Evolutionary conservation across 2,888 invertebrate species (phyloP).

Genomic region (Atrina japonica): DNA sequence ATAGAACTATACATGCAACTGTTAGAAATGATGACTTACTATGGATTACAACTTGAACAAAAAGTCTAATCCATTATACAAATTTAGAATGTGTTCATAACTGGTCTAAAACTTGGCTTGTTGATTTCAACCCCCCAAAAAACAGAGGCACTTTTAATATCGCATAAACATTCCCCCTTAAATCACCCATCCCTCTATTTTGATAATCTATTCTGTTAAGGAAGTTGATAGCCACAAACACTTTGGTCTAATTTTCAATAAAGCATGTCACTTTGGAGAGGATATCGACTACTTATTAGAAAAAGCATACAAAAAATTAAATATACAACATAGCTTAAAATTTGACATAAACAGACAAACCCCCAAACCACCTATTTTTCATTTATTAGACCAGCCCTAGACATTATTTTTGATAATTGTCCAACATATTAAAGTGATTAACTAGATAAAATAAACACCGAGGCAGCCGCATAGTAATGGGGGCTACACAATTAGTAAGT

Average conservation of each 20-base stretch:
- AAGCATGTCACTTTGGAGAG: background rate
- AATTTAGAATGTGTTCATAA: background rate
- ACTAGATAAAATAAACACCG: conserved; percentile 1
- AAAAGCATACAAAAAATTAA: conserved; percentile 2
- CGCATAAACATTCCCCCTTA: background rate
- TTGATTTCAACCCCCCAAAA: background rate
- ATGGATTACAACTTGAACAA: background rate
- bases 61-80: background rate
- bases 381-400: background rate
- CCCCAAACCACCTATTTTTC: conserved; percentile 4
- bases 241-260: conserved; percentile 1
- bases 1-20: conserved; percentile 4
- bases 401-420: conserved; percentile 9
- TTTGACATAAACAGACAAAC: background rate
- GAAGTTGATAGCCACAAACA: conserved; percentile 7
- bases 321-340: background rate
- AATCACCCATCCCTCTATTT: conserved; percentile 2
- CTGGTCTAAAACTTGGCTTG: conserved; percentile 1
- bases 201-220: background rate
- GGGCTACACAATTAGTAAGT: conserved; percentile 6
- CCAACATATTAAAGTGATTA: background rate
- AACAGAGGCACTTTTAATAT: conserved; percentile 5
- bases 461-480: conserved; percentile 7
- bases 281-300: background rate
- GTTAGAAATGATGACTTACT: conserved; percentile 3